Conservation (phyloP, 1,140 invertebrate species). For the Aricia agestis region DNA sequence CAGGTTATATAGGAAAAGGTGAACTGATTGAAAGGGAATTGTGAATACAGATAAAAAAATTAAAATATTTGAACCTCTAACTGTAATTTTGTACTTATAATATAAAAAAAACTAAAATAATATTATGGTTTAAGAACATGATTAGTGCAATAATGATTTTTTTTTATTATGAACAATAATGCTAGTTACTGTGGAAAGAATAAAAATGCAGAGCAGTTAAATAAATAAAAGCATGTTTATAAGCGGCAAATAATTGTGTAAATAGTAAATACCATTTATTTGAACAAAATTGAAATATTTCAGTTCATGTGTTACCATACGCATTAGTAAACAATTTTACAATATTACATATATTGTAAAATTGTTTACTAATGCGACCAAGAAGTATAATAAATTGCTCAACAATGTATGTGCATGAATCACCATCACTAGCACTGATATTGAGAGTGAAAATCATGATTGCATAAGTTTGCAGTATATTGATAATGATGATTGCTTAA, state of each 20-base stretch:
- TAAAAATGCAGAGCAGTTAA: conserved; percentile 70
- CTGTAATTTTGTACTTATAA: not conserved
- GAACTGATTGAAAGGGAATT: not conserved
- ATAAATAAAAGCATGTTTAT: conserved; percentile 39
- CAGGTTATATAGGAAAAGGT: conserved; percentile 39
- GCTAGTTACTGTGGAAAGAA: conserved; percentile 47
- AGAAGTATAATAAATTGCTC: not conserved
- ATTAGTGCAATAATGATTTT: not conserved
- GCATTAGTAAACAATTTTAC: no score
- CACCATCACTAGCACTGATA: not conserved
- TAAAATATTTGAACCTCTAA: not conserved
- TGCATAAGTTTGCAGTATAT: not conserved
- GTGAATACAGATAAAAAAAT: not conserved
- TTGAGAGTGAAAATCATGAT: not conserved
- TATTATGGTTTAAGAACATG: conserved; percentile 5
- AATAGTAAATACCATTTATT: no score
- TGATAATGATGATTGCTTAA: not conserved
- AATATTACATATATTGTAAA: no score
- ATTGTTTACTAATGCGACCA: not conserved
- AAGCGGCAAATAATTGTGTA: conserved; percentile 34
- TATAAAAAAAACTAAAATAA: not conserved
- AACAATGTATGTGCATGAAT: not conserved
- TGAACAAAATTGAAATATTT: no score
- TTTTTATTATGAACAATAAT: conserved; percentile 27
- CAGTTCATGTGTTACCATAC: no score